Evolutionary conservation across 1,140 invertebrate genomes (phyloP).

Genomic region (Hycleus cichorii): DNA sequence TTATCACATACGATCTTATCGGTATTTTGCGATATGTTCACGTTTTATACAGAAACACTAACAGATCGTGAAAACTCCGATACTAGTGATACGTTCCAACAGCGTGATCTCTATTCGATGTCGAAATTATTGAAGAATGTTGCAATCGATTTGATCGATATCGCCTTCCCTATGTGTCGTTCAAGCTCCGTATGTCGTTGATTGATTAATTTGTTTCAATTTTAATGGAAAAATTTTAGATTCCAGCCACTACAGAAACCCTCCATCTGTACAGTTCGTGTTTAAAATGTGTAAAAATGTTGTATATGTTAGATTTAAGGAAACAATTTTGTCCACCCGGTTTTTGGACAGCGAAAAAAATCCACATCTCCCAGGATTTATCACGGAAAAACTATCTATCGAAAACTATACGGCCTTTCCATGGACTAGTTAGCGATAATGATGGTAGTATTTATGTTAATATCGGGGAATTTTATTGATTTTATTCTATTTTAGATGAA

Average conservation of each 20-base stretch:
- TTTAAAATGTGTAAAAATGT: slow-evolving; percentile 34
- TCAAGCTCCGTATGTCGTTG: slow-evolving; percentile 23
- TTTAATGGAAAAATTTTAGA: slow-evolving; percentile 8
- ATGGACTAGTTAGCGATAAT: slow-evolving; percentile 23
- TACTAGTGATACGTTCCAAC: slow-evolving; percentile 55
- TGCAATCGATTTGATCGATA: slow-evolving; percentile 79
- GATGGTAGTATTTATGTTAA: slow-evolving; percentile 22
- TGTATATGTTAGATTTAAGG: slow-evolving; percentile 40
- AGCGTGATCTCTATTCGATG: slow-evolving; percentile 55
- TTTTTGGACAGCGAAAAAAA: slow-evolving; percentile 69
- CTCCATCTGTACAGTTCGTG: slow-evolving; percentile 36
- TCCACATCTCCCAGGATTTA: slow-evolving; percentile 58
- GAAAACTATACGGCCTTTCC: slow-evolving; percentile 45
- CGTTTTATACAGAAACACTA: slow-evolving; percentile 39
- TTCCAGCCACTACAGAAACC: slow-evolving; percentile 33
- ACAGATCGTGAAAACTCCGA: slow-evolving; percentile 39
- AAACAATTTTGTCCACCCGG: slow-evolving; percentile 67
- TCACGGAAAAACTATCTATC: slow-evolving; percentile 54
- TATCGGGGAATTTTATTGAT: background rate
- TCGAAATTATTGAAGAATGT: slow-evolving; percentile 69
- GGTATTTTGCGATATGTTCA: slow-evolving; percentile 41
- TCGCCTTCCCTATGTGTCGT: slow-evolving; percentile 74
- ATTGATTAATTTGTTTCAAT: background rate
- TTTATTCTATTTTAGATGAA: slow-evolving; percentile 19
- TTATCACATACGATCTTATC: slow-evolving; percentile 34